Evolutionary conservation across 2,113 vertebrate species (phyloP).

Genomic region (Oostethus manadensis): DNA sequence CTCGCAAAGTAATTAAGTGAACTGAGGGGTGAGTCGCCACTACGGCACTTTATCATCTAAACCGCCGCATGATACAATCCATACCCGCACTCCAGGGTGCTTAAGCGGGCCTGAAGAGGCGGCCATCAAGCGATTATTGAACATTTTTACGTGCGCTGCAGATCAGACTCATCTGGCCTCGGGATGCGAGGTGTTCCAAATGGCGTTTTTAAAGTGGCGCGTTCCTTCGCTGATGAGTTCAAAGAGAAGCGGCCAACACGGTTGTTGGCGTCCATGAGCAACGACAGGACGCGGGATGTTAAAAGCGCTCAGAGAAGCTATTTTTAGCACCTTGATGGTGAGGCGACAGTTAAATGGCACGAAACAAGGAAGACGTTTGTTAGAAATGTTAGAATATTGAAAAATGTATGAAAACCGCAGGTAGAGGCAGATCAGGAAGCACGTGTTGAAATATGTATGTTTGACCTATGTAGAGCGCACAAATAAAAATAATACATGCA

Average conservation of each 20-base stretch:
- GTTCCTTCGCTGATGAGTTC: background rate
- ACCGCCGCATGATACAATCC: background rate
- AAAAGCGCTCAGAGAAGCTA: background rate
- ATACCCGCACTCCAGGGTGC: background rate
- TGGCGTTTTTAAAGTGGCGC: background rate
- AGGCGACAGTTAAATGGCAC: background rate
- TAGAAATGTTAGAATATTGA: too few species aligned
- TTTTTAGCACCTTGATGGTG: background rate
- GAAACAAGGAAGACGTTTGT: too few species aligned
- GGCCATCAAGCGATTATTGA: background rate
- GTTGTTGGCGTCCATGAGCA: too few species aligned
- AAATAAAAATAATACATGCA: constrained; percentile 50
- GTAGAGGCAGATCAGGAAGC: constrained; percentile 15
- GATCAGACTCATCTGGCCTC: background rate
- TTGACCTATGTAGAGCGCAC: constrained; percentile 32
- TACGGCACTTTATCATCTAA: constrained; percentile 14
- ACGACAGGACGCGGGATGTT: background rate
- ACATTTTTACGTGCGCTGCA: background rate
- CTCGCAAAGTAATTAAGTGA: constrained; percentile 20
- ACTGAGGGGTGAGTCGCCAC: constrained; percentile 8
- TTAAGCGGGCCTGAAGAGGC: background rate
- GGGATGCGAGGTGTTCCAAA: background rate
- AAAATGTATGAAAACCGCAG: too few species aligned
- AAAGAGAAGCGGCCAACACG: too few species aligned
- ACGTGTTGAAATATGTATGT: constrained; percentile 54